phyloP scores from a whole-genome alignment of 2,888 invertebrate species.

The Alentia gelatinosa region DNA sequence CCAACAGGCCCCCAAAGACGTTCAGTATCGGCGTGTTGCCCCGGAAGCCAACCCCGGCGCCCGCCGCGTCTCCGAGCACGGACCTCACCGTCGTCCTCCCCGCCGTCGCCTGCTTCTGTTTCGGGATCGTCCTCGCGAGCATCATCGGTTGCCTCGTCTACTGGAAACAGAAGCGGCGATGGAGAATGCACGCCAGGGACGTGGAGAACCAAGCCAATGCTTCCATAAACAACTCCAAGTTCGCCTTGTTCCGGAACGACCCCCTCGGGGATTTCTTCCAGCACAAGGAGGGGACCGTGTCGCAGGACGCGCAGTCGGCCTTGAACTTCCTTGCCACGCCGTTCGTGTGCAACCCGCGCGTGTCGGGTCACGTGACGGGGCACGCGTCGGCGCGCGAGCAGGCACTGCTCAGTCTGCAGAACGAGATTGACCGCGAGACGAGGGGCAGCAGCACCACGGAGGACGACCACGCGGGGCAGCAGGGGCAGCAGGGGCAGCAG shows the following conservation, averaged over 20 bases:
- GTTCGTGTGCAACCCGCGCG: background rate
- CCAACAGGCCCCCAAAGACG: background rate
- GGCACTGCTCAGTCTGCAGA: background rate
- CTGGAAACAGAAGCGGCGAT: background rate
- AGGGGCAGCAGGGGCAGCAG: background rate
- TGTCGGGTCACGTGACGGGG: background rate
- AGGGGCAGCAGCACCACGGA: background rate
- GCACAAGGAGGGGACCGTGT: background rate
- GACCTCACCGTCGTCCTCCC: background rate
- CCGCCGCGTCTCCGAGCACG: background rate
- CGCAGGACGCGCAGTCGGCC: background rate
- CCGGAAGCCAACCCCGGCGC: background rate
- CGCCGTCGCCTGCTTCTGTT: background rate
- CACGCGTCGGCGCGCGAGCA: background rate
- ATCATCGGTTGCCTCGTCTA: background rate
- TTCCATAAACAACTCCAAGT: background rate
- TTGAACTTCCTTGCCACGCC: conserved; percentile 21
- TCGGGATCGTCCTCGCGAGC: background rate
- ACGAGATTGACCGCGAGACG: conserved; percentile 31
- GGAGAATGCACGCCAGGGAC: no score
- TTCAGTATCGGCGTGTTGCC: background rate
- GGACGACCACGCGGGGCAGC: background rate
- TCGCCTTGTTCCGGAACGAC: conserved; percentile 15
- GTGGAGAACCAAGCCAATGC: background rate
- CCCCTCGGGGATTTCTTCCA: conserved; percentile 11